Evolutionary conservation across 2,113 vertebrate species (phyloP), one percentile per base, ranked within the genome.

Genomic region (Cyprinodon tularosa): DNA sequence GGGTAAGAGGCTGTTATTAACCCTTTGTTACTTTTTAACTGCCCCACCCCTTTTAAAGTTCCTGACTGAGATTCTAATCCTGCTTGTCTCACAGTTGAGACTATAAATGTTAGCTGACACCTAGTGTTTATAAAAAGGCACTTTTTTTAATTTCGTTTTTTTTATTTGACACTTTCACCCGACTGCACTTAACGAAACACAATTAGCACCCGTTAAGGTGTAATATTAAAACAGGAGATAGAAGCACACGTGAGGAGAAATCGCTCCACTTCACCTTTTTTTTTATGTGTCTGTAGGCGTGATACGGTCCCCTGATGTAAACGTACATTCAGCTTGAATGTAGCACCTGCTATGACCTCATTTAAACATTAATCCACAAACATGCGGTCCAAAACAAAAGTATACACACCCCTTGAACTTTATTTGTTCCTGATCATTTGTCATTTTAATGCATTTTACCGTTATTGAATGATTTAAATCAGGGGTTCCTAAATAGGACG

Each of bases 201-300:
- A 68, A 66, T 7, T 71, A 74, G 64, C 80, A 69, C 11, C 61
- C 81, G 71, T 22, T 37, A n/a, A 68, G 61, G 59, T 60, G 72
- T 81, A 81, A 12, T 63, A 82, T 81, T 76, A 78, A 83, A 90
- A 73, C 79, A 78, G 84, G 78, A 86, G 74, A 82, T 78, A 73
- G 83, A 91, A 89, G 91, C 90, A 92, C 86, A 90, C 73, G 75
- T 84, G 89, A 85, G 81, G 89, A 85, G 87, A 20, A 57, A 57
- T 57, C 50, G n/a, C 50, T 57, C 50, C 20, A 20, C 8, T n/a
- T 10, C 8, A 57, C 50, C 50, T 38, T 87, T 73, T 82, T 29
- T 29, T 29, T 29, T 29, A n/a, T 29, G 29, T 29, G 29, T 29
- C 29, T 29, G 29, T 60, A 48, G 37, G 82, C 68, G 61, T 60